Conservation (phyloP, 2,113 vertebrate species). For the Vicugna pacos region DNA sequence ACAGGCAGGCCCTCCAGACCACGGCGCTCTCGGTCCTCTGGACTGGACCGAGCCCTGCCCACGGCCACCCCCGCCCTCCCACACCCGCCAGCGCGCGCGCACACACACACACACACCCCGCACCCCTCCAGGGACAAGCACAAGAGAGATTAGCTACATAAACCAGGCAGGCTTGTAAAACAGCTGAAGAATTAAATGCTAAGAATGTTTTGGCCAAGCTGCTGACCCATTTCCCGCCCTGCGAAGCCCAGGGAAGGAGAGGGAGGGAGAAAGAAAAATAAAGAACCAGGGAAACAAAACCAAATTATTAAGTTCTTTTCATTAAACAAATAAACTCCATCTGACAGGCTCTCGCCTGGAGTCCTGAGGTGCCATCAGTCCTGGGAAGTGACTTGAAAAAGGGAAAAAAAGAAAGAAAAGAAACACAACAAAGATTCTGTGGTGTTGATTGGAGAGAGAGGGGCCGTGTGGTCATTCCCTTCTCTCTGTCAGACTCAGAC, state of each 20-base stretch:
- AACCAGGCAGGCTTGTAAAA: constrained; percentile 69
- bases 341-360: constrained; percentile 52
- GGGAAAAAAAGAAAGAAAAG: background rate
- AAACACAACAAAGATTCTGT: background rate
- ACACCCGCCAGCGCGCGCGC: too few relatives aligned
- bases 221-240: constrained; percentile 71
- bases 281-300: constrained; percentile 68
- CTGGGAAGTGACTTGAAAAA: constrained; percentile 67
- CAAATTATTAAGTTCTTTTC: constrained; percentile 78
- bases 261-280: constrained; percentile 67
- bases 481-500: background rate
- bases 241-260: constrained; percentile 36
- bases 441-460: background rate
- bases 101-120: background rate
- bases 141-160: constrained; percentile 76
- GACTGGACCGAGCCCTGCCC: background rate
- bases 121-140: background rate
- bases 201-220: constrained; percentile 65
- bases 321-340: constrained; percentile 75
- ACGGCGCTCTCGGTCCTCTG: background rate
- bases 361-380: constrained; percentile 66
- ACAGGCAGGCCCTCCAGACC: background rate
- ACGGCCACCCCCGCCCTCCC: background rate
- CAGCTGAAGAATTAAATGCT: constrained; percentile 71
- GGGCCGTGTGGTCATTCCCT: background rate